phyloP scores from a whole-genome alignment of 2,113 vertebrate genomes.

The Nestor notabilis region DNA sequence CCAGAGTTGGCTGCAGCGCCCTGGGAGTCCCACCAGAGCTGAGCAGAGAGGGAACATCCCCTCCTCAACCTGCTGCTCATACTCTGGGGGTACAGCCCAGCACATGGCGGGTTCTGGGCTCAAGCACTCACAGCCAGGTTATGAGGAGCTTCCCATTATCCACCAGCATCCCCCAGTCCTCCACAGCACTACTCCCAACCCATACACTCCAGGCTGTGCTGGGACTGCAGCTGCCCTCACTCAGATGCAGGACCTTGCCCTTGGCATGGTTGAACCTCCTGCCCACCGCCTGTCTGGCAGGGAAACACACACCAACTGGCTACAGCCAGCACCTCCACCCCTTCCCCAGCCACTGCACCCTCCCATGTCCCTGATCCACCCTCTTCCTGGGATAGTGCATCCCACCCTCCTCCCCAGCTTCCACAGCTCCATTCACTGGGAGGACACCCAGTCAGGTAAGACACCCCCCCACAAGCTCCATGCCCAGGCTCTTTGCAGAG shows the following conservation, averaged over 20 bases:
- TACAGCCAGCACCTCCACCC: neutral
- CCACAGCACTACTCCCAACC: rapidly evolving
- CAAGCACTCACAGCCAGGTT: rapidly evolving
- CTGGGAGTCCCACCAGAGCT: neutral
- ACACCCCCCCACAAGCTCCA: no score
- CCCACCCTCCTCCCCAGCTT: neutral
- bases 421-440: neutral
- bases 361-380: neutral
- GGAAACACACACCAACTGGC: neutral
- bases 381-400: neutral
- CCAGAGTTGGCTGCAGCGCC: neutral
- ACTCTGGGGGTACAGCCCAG: rapidly evolving
- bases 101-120: rapidly evolving
- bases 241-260: neutral
- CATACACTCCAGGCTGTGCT: neutral
- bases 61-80: neutral
- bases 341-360: neutral
- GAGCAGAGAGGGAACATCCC: neutral
- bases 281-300: neutral
- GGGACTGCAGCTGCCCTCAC: neutral
- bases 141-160: neutral
- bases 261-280: neutral
- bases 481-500: neutral
- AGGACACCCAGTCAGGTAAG: neutral
- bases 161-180: neutral